Percentiles rank a stretch among this genome's conserved stretches.
Conservation (phyloP, 2,888 invertebrate species). For the Andrena hattorfiana region DNA sequence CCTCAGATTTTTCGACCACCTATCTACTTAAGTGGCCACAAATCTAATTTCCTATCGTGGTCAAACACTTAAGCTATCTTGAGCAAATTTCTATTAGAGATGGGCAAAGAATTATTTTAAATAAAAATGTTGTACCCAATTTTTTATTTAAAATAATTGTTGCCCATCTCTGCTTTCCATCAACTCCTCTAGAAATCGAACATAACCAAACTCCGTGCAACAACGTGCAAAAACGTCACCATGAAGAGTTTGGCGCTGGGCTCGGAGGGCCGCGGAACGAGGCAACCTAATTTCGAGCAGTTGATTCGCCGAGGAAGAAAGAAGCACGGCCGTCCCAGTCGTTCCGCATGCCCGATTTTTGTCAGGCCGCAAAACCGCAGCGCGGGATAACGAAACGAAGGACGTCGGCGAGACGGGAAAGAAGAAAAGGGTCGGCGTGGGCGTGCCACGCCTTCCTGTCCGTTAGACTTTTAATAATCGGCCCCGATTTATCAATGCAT, state of each 20-base stretch:
- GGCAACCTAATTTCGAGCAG: not conserved
- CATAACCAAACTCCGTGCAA: too few relatives aligned
- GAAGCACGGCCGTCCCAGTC: constrained; percentile 9
- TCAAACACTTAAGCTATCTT: too few relatives aligned
- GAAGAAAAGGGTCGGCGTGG: constrained; percentile 70
- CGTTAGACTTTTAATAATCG: constrained; percentile 80
- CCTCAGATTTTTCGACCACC: too few relatives aligned
- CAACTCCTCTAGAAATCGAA: too few relatives aligned
- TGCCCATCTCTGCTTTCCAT: too few relatives aligned
- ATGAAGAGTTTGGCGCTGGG: not conserved
- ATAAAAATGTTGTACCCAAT: too few relatives aligned
- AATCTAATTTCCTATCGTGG: too few relatives aligned
- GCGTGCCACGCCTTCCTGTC: constrained; percentile 76
- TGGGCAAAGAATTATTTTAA: too few relatives aligned
- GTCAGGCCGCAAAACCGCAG: constrained; percentile 49
- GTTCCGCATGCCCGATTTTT: constrained; percentile 49
- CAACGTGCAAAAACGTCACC: not conserved
- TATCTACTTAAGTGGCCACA: too few relatives aligned
- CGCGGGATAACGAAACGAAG: constrained; percentile 36
- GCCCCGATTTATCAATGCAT: constrained; percentile 77
- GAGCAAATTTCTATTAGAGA: too few relatives aligned
- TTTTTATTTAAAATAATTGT: too few relatives aligned
- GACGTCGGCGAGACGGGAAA: constrained; percentile 47
- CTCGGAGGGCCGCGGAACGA: not conserved
- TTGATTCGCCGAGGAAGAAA: not conserved